Evolutionary conservation across 2,888 invertebrate species (phyloP), one percentile per base, ranked within the genome.

Genomic region (Tubulanus polymorphus): DNA sequence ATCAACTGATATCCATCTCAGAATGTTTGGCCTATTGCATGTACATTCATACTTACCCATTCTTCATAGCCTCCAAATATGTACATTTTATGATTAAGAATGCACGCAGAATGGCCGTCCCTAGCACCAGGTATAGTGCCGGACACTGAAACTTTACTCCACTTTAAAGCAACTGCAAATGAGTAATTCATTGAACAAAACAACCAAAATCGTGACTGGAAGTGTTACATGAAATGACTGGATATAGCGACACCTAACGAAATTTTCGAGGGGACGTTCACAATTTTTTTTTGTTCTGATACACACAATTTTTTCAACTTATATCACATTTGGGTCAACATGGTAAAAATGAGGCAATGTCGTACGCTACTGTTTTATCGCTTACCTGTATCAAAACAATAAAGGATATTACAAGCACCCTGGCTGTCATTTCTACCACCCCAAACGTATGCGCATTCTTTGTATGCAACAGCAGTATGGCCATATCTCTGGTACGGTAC

Each of bases 11-110:
- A n/a, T n/a, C n/a, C n/a, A n/a, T n/a, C n/a, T n/a, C n/a, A n/a
- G n/a, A n/a, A n/a, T n/a, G n/a, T n/a, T n/a, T n/a, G n/a, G n/a
- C n/a, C n/a, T n/a, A n/a, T n/a, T n/a, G n/a, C n/a, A n/a, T n/a
- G n/a, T n/a, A 3, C 30, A 30, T 15, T n/a, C 5, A 26, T 8
- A 53, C 64, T 64, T 57, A 74, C 74, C 64, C 87, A 86, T 74
- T 93, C 92, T 74, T 93, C 91, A 80, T 89, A 94, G 0, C 94
- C 94, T 28, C 92, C 93, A 82, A 91, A 93, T 58, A 94, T 86
- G 71, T 88, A 90, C 92, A 93, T 93, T 69, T 83, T 85, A 68
- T 88, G 84, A 54, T 83, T 83, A 64, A 90, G 87, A 1, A 91
- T 81, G 74, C 91, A 91, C 1, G 93, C 92, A 0, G 92, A 88